Percentiles rank a stretch among this genome's conserved stretches.
phyloP scores from a whole-genome alignment of 35 echinoderm and acorn worm species.

The Ophioderma brevispina region DNA sequence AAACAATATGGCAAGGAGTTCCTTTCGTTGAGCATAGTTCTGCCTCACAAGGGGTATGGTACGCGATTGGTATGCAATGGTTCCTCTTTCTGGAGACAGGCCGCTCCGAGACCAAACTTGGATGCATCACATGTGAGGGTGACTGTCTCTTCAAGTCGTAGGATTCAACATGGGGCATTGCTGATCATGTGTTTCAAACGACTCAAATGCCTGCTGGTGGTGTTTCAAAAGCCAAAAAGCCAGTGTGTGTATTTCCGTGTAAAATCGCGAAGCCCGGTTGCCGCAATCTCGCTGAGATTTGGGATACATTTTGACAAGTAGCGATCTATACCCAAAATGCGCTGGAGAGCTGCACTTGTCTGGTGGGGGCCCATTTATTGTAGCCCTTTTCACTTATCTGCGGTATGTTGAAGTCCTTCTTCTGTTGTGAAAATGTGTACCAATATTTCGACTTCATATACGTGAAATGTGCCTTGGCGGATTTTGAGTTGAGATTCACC shows the following conservation, averaged over 20 bases:
- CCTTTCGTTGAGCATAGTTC: conserved; percentile 51
- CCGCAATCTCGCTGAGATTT: conserved; percentile 39
- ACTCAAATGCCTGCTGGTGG: too few relatives aligned
- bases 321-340: conserved; percentile 47
- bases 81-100: conserved; percentile 33
- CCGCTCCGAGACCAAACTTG: conserved; percentile 43
- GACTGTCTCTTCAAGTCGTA: conserved; percentile 5
- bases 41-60: conserved; percentile 15
- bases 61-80: conserved; percentile 47
- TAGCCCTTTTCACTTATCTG: conserved; percentile 49
- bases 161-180: conserved; percentile 35
- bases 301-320: conserved; percentile 67
- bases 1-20: too few relatives aligned
- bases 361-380: conserved; percentile 53
- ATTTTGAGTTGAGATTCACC: conserved; percentile 50
- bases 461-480: conserved; percentile 43
- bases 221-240: too few relatives aligned
- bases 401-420: conserved; percentile 26
- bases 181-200: conserved; percentile 26
- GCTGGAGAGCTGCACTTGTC: conserved; percentile 23
- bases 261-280: conserved; percentile 22
- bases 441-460: conserved; percentile 42
- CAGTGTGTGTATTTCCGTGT: background rate
- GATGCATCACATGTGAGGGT: conserved; percentile 59
- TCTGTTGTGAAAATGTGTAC: conserved; percentile 63